Evolutionary conservation across 2,888 invertebrate species (phyloP).

Genomic region (Drosophila lacicola): DNA sequence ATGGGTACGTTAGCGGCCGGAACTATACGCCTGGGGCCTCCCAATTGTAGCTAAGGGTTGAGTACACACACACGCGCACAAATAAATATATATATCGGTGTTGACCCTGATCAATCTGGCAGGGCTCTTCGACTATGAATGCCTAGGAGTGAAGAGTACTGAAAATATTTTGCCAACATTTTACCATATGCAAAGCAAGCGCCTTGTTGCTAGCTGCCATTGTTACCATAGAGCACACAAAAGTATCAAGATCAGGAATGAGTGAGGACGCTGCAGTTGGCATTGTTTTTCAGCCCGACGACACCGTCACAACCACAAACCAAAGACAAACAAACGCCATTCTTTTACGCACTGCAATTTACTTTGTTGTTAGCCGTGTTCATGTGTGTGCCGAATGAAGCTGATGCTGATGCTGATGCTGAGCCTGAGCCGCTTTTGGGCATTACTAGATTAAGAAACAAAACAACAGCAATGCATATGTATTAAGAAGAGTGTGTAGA

Average conservation of each 20-base stretch:
- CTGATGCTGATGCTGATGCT: neutral
- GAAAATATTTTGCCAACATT: slow-evolving; percentile 79
- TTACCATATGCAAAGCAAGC: slow-evolving; percentile 64
- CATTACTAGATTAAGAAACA: slow-evolving; percentile 80
- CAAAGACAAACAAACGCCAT: slow-evolving; percentile 37
- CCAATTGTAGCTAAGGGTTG: neutral
- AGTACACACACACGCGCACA: too few species aligned
- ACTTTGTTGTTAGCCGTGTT: slow-evolving; percentile 38
- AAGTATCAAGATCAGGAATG: slow-evolving; percentile 54
- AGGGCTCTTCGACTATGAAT: too few species aligned
- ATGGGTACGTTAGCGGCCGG: neutral
- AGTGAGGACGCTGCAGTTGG: slow-evolving; percentile 3
- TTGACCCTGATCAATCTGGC: too few species aligned
- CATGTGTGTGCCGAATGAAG: slow-evolving; percentile 16
- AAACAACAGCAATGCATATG: slow-evolving; percentile 34
- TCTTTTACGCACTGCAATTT: slow-evolving; percentile 28
- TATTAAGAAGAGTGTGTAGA: neutral
- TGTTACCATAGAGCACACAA: slow-evolving; percentile 26
- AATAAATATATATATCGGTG: too few species aligned
- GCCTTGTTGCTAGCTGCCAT: slow-evolving; percentile 4
- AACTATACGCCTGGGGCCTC: neutral
- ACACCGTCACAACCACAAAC: slow-evolving; percentile 43
- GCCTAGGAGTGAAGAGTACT: slow-evolving; percentile 6
- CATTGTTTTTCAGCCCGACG: slow-evolving; percentile 43
- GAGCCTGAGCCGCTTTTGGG: slow-evolving; percentile 78